Conservation (phyloP, 2,888 invertebrate genomes). For the Rhagonycha fulva region DNA sequence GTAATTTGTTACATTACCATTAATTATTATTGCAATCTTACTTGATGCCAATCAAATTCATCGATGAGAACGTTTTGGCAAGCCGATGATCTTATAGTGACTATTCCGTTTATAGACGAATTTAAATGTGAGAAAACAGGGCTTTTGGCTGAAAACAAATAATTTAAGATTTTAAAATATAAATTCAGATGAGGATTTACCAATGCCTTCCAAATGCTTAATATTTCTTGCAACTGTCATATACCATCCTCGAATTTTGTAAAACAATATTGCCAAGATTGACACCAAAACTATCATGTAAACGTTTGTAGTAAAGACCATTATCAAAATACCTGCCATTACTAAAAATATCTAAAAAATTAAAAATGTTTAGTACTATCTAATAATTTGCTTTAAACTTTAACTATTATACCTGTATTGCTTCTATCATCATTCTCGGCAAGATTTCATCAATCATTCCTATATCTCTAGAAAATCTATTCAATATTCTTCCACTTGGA, state of each 20-base stretch:
- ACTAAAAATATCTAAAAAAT: slow-evolving; percentile 61
- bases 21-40: slow-evolving; percentile 23
- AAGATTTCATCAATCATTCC: slow-evolving; percentile 65
- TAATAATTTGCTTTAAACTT: background rate
- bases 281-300: slow-evolving; percentile 65
- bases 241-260: slow-evolving; percentile 66
- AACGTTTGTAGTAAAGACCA: slow-evolving; percentile 70
- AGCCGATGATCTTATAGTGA: slow-evolving; percentile 79
- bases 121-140: slow-evolving; percentile 89
- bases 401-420: slow-evolving; percentile 54
- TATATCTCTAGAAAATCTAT: slow-evolving; percentile 78
- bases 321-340: slow-evolving; percentile 68
- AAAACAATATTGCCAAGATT: slow-evolving; percentile 66
- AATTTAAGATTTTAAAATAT: slow-evolving; percentile 52
- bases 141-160: slow-evolving; percentile 65
- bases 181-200: slow-evolving; percentile 45
- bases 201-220: slow-evolving; percentile 63
- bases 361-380: background rate
- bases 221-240: slow-evolving; percentile 71
- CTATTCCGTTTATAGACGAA: slow-evolving; percentile 79
- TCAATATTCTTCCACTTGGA: slow-evolving; percentile 76
- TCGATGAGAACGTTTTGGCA: slow-evolving; percentile 67
- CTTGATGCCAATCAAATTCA: slow-evolving; percentile 72
- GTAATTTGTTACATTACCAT: background rate
- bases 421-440: slow-evolving; percentile 60